These are phyloP conservation scores for Paguma larvata DNA, from an alignment of 2,797 vertebrate species.

Conservation along the genomic window DNA sequence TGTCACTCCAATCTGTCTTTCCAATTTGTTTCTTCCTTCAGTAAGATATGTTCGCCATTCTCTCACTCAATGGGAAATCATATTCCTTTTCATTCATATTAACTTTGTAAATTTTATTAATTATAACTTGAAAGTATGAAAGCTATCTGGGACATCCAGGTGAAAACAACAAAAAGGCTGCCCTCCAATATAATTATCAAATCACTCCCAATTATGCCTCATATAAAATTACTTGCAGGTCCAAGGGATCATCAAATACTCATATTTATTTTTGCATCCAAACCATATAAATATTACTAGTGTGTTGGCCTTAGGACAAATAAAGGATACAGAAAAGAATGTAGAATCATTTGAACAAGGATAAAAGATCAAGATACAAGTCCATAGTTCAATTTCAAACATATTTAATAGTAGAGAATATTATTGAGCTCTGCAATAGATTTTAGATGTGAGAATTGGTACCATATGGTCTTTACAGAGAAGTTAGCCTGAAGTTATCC, in stretches of 20 bases:
- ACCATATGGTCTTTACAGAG: background rate
- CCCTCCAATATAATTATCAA: background rate
- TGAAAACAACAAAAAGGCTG: constrained; percentile 7
- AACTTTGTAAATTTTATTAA: constrained; percentile 3
- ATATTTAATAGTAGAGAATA: background rate
- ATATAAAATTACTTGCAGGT: background rate
- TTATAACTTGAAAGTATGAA: constrained; percentile 1
- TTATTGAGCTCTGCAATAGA: background rate
- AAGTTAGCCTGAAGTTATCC: background rate
- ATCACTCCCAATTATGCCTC: background rate
- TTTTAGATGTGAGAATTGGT: background rate
- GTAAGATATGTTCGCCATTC: background rate
- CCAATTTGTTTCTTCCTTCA: background rate
- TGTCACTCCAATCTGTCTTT: background rate
- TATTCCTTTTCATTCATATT: background rate
- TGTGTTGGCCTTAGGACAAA: background rate
- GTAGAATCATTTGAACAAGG: background rate
- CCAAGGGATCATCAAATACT: background rate
- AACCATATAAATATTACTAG: background rate
- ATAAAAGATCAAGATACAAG: background rate
- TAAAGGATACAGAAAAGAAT: background rate
- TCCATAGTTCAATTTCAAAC: background rate
- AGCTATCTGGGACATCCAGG: background rate
- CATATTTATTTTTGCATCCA: background rate
- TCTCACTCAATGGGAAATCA: background rate